Base-by-base conservation (phyloP, 2,797 vertebrate genomes). In the Siniperca undulata region DNA sequence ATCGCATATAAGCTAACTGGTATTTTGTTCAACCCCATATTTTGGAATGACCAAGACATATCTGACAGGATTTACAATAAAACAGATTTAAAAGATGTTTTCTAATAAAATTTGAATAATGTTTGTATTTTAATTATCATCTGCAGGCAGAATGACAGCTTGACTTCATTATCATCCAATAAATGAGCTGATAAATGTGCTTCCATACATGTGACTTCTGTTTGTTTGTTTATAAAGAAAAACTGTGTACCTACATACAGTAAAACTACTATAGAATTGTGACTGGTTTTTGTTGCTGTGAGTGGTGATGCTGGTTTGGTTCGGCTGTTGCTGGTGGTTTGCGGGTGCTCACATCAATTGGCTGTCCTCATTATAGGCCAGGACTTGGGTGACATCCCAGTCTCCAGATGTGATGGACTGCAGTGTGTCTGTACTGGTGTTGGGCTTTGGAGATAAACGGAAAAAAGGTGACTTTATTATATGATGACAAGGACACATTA, bases 331-430 rank as follows among this genome's bases (percentile, higher is more conserved):
- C 11, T 52, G 16, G 0, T 22, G 58, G 38, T 27, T 55, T 65
- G 34, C 6, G 44, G 59, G 58, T 8, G 20, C 98, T 98, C 85
- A 99, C 99, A 99, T 97, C 92, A 97, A 96, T 72, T 97, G 97
- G 73, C 93, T 96, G 67, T 97, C 96, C 93, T 99, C 99, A 2
- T 97, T 96, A 1, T 97, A 99, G 67, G 97, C 96, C 93, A 99
- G 91, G 89, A 99, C 96, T 85, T 96, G 94, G 74, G 98, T 99
- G 86, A 99, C 98, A 34, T 99, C 98, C 99, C 99, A 99, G 34
- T 98, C 97, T 16, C 98, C 98, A 0, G 98, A 99, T 7, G 99
- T 99, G 92, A 99, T 98, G 68, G 97, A 96, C 91, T 99, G 97
- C 34, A 99, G 95, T 0, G 97, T 97, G 78, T 99, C 97, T 0